Conservation (phyloP, 2,888 invertebrate species). For the Apotomis turbidana region DNA sequence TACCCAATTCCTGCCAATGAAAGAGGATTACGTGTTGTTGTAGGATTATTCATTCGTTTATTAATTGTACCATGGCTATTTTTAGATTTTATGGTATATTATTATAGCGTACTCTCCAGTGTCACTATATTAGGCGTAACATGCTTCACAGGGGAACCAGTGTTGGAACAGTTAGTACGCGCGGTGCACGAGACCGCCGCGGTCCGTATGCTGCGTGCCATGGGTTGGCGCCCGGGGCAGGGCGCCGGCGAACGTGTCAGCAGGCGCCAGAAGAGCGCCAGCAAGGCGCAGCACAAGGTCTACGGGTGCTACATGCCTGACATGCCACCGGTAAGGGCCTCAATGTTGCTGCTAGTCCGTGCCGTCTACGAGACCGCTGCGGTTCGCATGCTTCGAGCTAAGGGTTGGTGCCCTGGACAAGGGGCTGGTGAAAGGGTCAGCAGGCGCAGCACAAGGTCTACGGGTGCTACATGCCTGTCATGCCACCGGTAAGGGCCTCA, state of each 20-base stretch:
- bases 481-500: slow-evolving; percentile 62
- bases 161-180: slow-evolving; percentile 87
- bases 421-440: no score
- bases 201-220: slow-evolving; percentile 90
- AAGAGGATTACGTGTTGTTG: no score
- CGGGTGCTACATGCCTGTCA: slow-evolving; percentile 72
- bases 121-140: neutral
- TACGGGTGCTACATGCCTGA: slow-evolving; percentile 78
- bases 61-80: no score
- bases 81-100: no score
- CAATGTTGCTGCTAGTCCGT: neutral
- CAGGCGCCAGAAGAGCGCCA: slow-evolving; percentile 62
- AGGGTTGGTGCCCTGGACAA: slow-evolving; percentile 83
- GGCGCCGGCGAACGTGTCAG: slow-evolving; percentile 87
- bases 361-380: slow-evolving; percentile 70
- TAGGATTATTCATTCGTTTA: no score
- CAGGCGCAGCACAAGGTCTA: no score
- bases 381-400: slow-evolving; percentile 87
- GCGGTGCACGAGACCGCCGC: slow-evolving; percentile 95
- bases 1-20: no score
- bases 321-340: slow-evolving; percentile 62
- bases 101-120: no score
- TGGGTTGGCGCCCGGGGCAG: slow-evolving; percentile 97
- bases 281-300: slow-evolving; percentile 61
- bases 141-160: slow-evolving; percentile 85